These are phyloP conservation scores for Agrilus biguttatus DNA, from an alignment of 2,888 invertebrate species.

Conservation along the genomic window DNA sequence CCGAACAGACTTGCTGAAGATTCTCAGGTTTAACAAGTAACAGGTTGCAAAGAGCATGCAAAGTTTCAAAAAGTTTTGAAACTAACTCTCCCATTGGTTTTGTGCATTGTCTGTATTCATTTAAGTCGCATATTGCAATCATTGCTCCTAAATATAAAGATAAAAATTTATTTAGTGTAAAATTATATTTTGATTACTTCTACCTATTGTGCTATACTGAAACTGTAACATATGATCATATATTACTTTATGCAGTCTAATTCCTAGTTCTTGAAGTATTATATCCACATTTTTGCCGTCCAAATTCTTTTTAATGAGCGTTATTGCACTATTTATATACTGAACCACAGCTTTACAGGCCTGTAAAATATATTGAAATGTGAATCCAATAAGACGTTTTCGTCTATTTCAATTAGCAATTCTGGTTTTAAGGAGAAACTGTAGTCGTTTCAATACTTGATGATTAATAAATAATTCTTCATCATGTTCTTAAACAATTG, in stretches of 20 bases:
- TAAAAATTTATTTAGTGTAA: constrained; percentile 1
- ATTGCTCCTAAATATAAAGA: constrained; percentile 61
- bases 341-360: constrained; percentile 76
- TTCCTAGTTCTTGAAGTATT: constrained; percentile 77
- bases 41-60: constrained; percentile 92
- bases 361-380: constrained; percentile 29
- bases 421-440: too few species aligned
- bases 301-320: constrained; percentile 63
- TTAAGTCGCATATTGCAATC: constrained; percentile 96
- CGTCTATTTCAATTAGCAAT: too few species aligned
- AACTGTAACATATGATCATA: constrained; percentile 90
- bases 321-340: constrained; percentile 62
- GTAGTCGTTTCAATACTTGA: too few species aligned
- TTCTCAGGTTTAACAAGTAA: constrained; percentile 92
- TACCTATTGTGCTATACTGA: constrained; percentile 87
- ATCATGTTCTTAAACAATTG: background rate
- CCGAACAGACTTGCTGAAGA: constrained; percentile 85
- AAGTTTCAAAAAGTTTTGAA: constrained; percentile 80
- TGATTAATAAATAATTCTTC: background rate
- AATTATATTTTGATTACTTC: constrained; percentile 3
- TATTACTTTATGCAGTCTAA: constrained; percentile 82
- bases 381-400: background rate
- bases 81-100: constrained; percentile 63
- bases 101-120: constrained; percentile 88
- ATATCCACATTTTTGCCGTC: constrained; percentile 88